Evolutionary conservation across 1,140 invertebrate species (phyloP), one percentile per base, ranked within the genome.

Genomic region (Dendroctonus ponderosae): DNA sequence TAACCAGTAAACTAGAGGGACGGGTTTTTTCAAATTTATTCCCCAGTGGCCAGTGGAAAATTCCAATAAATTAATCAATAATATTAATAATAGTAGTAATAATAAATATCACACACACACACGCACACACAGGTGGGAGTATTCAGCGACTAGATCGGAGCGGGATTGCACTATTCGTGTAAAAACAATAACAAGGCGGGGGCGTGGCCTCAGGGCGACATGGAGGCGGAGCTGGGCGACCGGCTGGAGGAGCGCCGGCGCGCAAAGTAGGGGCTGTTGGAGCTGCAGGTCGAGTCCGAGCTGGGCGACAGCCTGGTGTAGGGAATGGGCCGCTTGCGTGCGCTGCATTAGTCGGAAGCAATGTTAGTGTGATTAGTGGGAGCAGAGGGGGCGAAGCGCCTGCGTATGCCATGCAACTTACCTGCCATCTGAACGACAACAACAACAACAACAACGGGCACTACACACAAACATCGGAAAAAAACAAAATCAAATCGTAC

Each of bases 291-390:
- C 54, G 86, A 87, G 46, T 87, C 87, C 61, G 90, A 86, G 6
- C 90, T 87, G 9, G 89, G 89, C 14, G 90, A 89, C 59, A 90
- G 89, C 72, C 92, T 85, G 72, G 93, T 90, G 83, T 94, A 94
- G 53, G 92, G 91, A 74, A 95, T 92, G 43, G 93, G 93, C 61
- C 92, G 84, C 81, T 95, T 95, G 71, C 93, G 86, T 67, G 92
- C 93, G 80, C 93, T 95, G 82, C 74, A 84, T 85, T 74, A 69
- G 69, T 71, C 66, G 63, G 43, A 48, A 42, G 42, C n/a, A 58
- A 54, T 57, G 63, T 63, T 57, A 70, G 50, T 70, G n/a, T 26
- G 6, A 40, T 56, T 56, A 56, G 40, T 56, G 7, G 51, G 12
- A 14, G 9, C 12, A 46, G 9, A 67, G 68, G 69, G 67, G 59